Evolutionary conservation across 1,140 invertebrate species (phyloP).

Genomic region (Sminthurides bifidus): DNA sequence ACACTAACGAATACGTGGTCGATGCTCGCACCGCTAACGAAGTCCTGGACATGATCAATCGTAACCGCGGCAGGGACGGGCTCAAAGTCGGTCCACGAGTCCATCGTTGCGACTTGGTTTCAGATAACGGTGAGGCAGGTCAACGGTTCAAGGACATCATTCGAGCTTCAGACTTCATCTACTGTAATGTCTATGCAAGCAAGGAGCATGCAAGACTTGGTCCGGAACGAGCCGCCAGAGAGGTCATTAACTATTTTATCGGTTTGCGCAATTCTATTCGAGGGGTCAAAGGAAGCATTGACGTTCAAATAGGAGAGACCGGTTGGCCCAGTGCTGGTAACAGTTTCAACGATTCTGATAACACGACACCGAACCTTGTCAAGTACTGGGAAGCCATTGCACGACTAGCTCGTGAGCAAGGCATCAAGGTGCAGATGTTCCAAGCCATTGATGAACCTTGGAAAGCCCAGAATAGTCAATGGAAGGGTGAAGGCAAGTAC

Average conservation of each 20-base stretch:
- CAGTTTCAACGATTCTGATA: constrained; percentile 13
- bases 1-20: constrained; percentile 26
- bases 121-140: constrained; percentile 14
- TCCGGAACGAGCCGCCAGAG: not conserved
- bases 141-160: constrained; percentile 18
- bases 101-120: constrained; percentile 23
- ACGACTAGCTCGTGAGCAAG: not conserved
- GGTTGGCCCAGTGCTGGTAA: constrained; percentile 25
- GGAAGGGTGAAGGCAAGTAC: constrained; percentile 3
- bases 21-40: not conserved
- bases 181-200: constrained; percentile 23
- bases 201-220: not conserved
- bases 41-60: constrained; percentile 24
- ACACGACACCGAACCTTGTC: constrained; percentile 4
- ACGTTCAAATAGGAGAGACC: constrained; percentile 26
- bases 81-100: constrained; percentile 21
- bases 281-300: not conserved
- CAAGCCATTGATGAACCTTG: constrained; percentile 24
- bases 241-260: not conserved
- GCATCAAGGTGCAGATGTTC: constrained; percentile 21
- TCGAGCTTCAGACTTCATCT: constrained; percentile 22
- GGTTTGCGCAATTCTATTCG: not conserved
- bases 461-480: not conserved
- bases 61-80: constrained; percentile 16
- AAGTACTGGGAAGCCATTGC: constrained; percentile 15